phyloP scores from a whole-genome alignment of 1,140 invertebrate species.

The Drosophila watanabei region DNA sequence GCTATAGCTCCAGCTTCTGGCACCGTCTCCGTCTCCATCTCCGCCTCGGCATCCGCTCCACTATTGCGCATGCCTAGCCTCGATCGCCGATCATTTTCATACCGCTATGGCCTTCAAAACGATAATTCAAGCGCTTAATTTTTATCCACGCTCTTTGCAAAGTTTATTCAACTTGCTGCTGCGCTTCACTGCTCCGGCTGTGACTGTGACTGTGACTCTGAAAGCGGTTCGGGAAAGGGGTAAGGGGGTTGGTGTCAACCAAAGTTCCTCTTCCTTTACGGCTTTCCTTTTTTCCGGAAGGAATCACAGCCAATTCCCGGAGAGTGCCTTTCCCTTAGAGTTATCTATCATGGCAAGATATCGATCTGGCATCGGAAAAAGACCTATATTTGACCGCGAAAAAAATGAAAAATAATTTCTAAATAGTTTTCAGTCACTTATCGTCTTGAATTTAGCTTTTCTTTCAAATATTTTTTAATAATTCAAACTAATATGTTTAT shows the following conservation, averaged over 20 bases:
- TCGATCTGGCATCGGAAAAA: not conserved
- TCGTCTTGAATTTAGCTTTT: not conserved
- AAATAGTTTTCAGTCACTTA: not conserved
- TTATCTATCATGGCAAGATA: not conserved
- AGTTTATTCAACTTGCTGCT: slow-evolving; percentile 79
- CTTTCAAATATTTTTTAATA: not conserved
- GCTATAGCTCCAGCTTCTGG: slow-evolving; percentile 16
- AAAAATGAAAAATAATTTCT: not conserved
- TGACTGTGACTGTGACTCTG: slow-evolving; percentile 20
- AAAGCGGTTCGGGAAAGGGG: not conserved
- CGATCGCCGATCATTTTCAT: slow-evolving; percentile 75
- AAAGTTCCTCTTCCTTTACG: slow-evolving; percentile 6
- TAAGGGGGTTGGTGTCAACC: too few species aligned
- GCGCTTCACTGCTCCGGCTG: slow-evolving; percentile 10
- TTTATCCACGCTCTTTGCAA: slow-evolving; percentile 78
- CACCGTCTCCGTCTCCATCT: not conserved
- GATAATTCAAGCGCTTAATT: slow-evolving; percentile 83
- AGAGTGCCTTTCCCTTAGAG: not conserved
- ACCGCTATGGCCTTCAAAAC: slow-evolving; percentile 82
- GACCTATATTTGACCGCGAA: too few species aligned
- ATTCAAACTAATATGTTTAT: too few species aligned
- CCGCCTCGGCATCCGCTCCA: slow-evolving; percentile 21
- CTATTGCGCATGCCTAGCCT: slow-evolving; percentile 80
- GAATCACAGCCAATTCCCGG: too few species aligned
- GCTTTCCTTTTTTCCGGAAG: not conserved